A percentile compares a stretch with the other conserved stretches of the same genome.
Conservation (phyloP, 1,140 invertebrate genomes). For the Coptotermes formosanus region DNA sequence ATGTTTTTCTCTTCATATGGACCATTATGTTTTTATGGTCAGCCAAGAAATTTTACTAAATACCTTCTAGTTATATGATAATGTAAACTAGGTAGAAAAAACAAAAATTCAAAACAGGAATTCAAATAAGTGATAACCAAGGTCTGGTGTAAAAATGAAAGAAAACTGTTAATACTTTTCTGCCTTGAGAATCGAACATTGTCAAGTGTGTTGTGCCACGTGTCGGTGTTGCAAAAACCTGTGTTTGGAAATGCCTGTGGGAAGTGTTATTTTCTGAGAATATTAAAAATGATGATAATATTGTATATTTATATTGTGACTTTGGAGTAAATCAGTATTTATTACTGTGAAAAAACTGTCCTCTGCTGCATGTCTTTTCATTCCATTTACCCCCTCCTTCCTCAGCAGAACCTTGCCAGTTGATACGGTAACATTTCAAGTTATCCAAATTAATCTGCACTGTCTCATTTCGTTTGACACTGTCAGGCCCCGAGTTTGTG, state of each 20-base stretch:
- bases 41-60: conserved; percentile 26
- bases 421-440: no score
- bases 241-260: conserved; percentile 34
- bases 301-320: conserved; percentile 39
- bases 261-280: conserved; percentile 58
- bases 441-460: no score
- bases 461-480: no score
- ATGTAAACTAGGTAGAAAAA: neutral
- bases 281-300: conserved; percentile 52
- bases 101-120: neutral
- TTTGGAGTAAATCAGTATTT: conserved; percentile 39
- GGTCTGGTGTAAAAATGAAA: conserved; percentile 22
- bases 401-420: no score
- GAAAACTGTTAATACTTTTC: conserved; percentile 25
- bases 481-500: no score
- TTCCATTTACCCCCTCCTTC: neutral
- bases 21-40: conserved; percentile 23
- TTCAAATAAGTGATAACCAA: conserved; percentile 12
- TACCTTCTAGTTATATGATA: conserved; percentile 7
- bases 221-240: conserved; percentile 30
- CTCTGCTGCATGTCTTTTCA: neutral
- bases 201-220: conserved; percentile 24
- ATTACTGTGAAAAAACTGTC: conserved; percentile 35
- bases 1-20: conserved; percentile 22
- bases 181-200: conserved; percentile 19